Conservation (phyloP, 1,140 invertebrate species). For the Drosophila parabipectinata region DNA sequence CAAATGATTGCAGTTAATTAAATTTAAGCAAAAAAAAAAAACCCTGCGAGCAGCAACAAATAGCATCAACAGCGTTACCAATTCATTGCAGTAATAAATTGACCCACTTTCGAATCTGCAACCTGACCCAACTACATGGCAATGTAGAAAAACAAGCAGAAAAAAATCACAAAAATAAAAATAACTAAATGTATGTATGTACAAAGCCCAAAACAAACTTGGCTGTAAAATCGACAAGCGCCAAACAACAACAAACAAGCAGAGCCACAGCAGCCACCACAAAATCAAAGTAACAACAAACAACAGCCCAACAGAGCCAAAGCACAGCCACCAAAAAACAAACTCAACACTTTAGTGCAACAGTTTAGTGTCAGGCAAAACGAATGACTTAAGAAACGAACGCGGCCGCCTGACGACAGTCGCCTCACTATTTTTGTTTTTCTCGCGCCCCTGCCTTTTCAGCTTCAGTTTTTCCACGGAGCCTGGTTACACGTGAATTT, state of each 20-base stretch:
- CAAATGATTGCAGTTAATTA: conserved; percentile 63
- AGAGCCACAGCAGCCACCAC: conserved; percentile 4
- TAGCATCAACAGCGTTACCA: conserved; percentile 47
- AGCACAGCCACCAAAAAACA: conserved; percentile 39
- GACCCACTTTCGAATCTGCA: conserved; percentile 82
- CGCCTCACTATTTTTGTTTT: conserved; percentile 24
- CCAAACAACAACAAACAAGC: conserved; percentile 66
- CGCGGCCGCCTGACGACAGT: conserved; percentile 64
- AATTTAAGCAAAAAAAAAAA: conserved; percentile 55
- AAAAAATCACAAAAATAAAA: conserved; percentile 20
- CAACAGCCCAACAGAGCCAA: conserved; percentile 5
- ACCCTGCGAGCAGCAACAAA: conserved; percentile 36
- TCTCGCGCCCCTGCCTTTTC: not conserved
- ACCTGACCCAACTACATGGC: conserved; percentile 80
- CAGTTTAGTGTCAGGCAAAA: conserved; percentile 79
- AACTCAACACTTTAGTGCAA: conserved; percentile 78
- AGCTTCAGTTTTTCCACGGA: conserved; percentile 11
- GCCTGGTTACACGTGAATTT: conserved; percentile 60
- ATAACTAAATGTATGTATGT: conserved; percentile 15
- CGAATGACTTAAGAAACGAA: conserved; percentile 81
- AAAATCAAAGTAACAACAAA: conserved; percentile 22
- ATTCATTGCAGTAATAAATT: conserved; percentile 81
- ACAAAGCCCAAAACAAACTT: conserved; percentile 70
- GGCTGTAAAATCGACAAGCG: conserved; percentile 70
- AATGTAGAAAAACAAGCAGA: conserved; percentile 53